Evolutionary conservation across 2,888 invertebrate genomes (phyloP).

Genomic region (Lingula anatina): DNA sequence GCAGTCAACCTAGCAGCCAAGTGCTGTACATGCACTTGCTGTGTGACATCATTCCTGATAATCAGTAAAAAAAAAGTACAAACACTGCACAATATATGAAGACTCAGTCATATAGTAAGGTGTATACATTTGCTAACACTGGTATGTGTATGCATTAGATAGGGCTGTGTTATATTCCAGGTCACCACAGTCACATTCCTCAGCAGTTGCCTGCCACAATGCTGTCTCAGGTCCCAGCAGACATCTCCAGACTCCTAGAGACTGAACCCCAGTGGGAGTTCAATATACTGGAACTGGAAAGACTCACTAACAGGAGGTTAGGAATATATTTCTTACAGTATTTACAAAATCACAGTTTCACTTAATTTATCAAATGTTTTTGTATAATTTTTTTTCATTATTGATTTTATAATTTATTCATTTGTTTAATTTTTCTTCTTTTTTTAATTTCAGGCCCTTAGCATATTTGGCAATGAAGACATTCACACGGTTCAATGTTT

Average conservation of each 20-base stretch:
- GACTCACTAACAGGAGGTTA: conserved; percentile 59
- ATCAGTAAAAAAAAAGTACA: too few species aligned
- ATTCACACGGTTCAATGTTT: conserved; percentile 81
- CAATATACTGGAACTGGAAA: conserved; percentile 88
- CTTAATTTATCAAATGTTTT: too few species aligned
- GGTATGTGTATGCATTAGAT: too few species aligned
- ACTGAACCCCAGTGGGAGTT: conserved; percentile 85
- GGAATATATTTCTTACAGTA: too few species aligned
- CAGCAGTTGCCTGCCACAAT: conserved; percentile 19
- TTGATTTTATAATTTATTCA: not conserved
- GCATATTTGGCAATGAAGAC: conserved; percentile 80
- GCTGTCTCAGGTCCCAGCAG: conserved; percentile 29
- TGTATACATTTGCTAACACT: too few species aligned
- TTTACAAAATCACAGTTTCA: too few species aligned
- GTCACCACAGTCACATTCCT: conserved; percentile 23
- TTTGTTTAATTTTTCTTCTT: not conserved
- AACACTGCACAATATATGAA: too few species aligned
- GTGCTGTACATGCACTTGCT: too few species aligned
- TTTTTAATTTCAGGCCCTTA: conserved; percentile 62
- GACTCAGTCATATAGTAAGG: too few species aligned
- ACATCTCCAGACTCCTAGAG: conserved; percentile 58
- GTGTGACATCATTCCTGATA: too few species aligned
- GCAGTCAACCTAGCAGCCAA: too few species aligned
- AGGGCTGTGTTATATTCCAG: conserved; percentile 11
- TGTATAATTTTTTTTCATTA: too few species aligned